Evolutionary conservation across 2,888 invertebrate species (phyloP), one percentile per base, ranked within the genome.

Genomic region (Seladonia tumulorum): DNA sequence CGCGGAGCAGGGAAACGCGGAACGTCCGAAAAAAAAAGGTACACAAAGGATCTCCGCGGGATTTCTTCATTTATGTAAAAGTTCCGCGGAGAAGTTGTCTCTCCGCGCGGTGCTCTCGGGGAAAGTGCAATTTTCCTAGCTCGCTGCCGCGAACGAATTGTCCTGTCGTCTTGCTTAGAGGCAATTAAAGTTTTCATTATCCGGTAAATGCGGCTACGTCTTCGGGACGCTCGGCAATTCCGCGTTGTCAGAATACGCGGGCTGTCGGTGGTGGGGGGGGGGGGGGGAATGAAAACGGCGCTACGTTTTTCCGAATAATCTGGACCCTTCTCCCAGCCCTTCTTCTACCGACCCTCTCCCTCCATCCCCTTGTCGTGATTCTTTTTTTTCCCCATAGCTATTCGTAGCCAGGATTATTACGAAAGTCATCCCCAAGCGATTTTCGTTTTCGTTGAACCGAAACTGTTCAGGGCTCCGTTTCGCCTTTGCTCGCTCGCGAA

Each of bases 151-250:
- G 57, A 82, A 85, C 79, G 79, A 82, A 82, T 87, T 82, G 82
- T 82, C 79, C 76, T 87, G 77, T 66, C 79, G 82, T 77, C 78
- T 82, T 87, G 80, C 82, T 88, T 87, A 84, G 78, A 79, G 88
- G 86, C 83, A 88, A 88, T 88, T 88, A 88, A 87, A 88, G 88
- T 88, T 88, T 88, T 88, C 88, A 88, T 88, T 88, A 88, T 86
- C 82, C 84, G 86, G 84, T 78, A 88, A 88, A 88, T 60, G 81
- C 85, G 83, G 76, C 70, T 76, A 70, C 83, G 73, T 87, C 83
- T 78, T 63, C 73, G 71, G 66, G 49, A n/a, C 53, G 45, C 77
- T 66, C 80, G 39, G 77, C 75, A 78, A 85, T 79, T 82, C 76
- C 76, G 74, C 57, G 76, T 70, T 66, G 81, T 53, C 68, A 12